Conservation (phyloP, 2,797 vertebrate species). For the Pipistrellus pipistrellus region DNA sequence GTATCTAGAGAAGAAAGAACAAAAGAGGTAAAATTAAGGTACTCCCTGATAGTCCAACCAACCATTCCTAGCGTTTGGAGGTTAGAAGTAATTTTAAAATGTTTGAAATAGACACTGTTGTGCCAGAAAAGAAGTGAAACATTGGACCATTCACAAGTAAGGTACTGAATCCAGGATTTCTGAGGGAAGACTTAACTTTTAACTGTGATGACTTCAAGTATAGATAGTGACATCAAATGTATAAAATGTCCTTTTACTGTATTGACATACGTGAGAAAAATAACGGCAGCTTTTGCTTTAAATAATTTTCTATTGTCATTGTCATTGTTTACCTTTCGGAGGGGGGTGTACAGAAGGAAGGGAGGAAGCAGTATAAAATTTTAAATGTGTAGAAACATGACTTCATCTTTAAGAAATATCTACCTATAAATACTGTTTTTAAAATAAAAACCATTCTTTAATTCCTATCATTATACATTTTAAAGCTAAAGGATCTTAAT, state of each 20-base stretch:
- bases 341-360: not conserved
- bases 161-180: not conserved
- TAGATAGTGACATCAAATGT: not conserved
- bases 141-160: not conserved
- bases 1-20: not conserved
- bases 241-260: not conserved
- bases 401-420: slow-evolving; percentile 16
- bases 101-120: not conserved
- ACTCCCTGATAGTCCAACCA: not conserved
- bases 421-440: not conserved
- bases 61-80: not conserved
- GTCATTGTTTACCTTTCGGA: not conserved
- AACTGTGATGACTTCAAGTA: not conserved
- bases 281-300: not conserved
- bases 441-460: not conserved
- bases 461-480: not conserved
- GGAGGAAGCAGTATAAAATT: not conserved
- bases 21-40: not conserved
- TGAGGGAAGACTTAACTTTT: slow-evolving; percentile 11
- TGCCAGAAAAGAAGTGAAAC: not conserved
- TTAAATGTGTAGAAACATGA: not conserved
- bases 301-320: slow-evolving; percentile 10
- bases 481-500: not conserved
- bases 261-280: not conserved
- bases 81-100: not conserved